Conservation (phyloP, 2,797 vertebrate species). For the Anguilla anguilla region DNA sequence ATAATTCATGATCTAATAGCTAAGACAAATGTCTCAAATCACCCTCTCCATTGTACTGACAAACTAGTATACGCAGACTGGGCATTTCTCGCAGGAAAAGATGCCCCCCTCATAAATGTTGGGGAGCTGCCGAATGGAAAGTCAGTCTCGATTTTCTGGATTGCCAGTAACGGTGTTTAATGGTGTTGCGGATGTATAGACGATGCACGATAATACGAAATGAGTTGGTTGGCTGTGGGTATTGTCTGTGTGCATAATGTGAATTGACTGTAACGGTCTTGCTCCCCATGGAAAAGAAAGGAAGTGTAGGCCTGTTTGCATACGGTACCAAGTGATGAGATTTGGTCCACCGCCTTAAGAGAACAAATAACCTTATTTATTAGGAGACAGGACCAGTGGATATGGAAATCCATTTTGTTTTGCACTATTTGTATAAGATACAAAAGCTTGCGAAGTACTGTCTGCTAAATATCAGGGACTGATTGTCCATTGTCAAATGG, state of each 20-base stretch:
- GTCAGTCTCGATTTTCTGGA: neutral
- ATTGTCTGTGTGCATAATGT: neutral
- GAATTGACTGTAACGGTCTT: neutral
- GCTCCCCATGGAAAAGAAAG: neutral
- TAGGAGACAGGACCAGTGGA: neutral
- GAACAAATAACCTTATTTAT: slow-evolving; percentile 2
- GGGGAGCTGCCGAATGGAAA: neutral
- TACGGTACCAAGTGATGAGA: neutral
- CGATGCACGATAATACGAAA: neutral
- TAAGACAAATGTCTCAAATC: too few species aligned
- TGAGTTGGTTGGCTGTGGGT: neutral
- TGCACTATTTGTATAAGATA: neutral
- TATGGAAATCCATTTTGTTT: neutral
- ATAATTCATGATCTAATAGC: neutral
- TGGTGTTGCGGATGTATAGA: neutral
- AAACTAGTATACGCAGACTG: too few species aligned
- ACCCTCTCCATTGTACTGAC: too few species aligned
- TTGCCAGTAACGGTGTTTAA: neutral
- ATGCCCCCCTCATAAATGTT: neutral
- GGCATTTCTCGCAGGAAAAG: too few species aligned
- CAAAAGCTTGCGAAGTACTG: neutral
- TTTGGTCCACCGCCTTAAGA: neutral
- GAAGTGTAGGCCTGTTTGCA: neutral
- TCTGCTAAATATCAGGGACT: neutral
- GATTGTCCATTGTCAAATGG: neutral